These are phyloP conservation scores for Desmodus rotundus DNA, from an alignment of 2,113 vertebrate genomes.

Conservation along the genomic window DNA sequence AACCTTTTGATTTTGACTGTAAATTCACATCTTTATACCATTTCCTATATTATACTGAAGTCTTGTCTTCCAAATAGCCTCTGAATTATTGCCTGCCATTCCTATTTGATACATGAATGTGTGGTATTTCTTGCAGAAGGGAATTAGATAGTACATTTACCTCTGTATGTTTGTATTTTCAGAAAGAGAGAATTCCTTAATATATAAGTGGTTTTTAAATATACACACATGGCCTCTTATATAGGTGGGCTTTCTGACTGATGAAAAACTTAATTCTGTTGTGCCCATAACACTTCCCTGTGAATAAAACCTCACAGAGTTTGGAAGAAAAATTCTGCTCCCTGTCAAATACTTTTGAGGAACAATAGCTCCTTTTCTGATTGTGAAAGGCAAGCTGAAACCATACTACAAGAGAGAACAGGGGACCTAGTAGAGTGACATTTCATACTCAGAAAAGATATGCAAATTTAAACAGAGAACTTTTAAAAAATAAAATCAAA, in stretches of 20 bases:
- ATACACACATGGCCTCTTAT: background rate
- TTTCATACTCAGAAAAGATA: constrained; percentile 75
- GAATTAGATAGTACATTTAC: background rate
- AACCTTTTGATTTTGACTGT: constrained; percentile 10
- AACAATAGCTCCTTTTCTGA: background rate
- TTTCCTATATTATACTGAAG: background rate
- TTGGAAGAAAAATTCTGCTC: constrained; percentile 39
- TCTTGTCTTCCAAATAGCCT: background rate
- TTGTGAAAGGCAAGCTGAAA: constrained; percentile 46
- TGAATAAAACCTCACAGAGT: constrained; percentile 24
- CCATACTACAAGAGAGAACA: constrained; percentile 39
- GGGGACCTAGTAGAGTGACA: constrained; percentile 54
- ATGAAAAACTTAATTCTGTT: background rate
- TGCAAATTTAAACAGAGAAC: constrained; percentile 78
- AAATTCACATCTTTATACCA: background rate
- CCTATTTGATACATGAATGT: background rate
- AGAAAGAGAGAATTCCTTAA: background rate
- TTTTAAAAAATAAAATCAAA: constrained; percentile 67
- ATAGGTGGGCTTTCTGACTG: background rate
- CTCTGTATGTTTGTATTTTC: background rate
- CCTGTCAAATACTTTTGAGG: constrained; percentile 18
- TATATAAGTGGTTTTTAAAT: background rate
- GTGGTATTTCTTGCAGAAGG: background rate
- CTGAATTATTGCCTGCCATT: background rate
- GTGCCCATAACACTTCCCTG: constrained; percentile 21